Evolutionary conservation across 2,888 invertebrate genomes (phyloP), one percentile per base, ranked within the genome.

Genomic region (Choreutis nemorana): DNA sequence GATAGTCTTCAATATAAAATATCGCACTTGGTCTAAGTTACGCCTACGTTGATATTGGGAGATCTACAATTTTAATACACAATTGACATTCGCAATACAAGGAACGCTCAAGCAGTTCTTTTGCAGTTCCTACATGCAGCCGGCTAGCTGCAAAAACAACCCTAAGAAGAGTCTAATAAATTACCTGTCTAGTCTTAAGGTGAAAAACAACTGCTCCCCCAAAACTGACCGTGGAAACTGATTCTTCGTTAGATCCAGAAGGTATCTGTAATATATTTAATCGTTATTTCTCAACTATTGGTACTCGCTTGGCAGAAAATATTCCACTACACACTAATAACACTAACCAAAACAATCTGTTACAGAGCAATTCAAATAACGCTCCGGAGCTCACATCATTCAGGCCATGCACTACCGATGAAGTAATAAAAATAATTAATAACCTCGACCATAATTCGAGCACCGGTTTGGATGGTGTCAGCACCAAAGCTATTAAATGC

Each of bases 121-220:
- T n/a, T n/a, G n/a, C n/a, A n/a, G n/a, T n/a, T n/a, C n/a, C n/a
- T n/a, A n/a, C n/a, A n/a, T n/a, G n/a, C n/a, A n/a, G n/a, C n/a
- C n/a, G n/a, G n/a, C n/a, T n/a, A n/a, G n/a, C 30, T 38, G 32
- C 33, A 33, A 31, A 31, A 30, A 28, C 14, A 24, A 20, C 18
- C 4, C 16, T n/a, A 11, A 10, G 4, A 10, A n/a, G 11, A 13
- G 25, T n/a, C n/a, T n/a, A n/a, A n/a, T n/a, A n/a, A n/a, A n/a
- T n/a, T n/a, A n/a, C n/a, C n/a, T n/a, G n/a, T n/a, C n/a, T n/a
- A n/a, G n/a, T n/a, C n/a, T n/a, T n/a, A n/a, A n/a, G n/a, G n/a
- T n/a, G n/a, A n/a, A n/a, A n/a, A n/a, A n/a, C n/a, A n/a, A n/a
- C n/a, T n/a, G n/a, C n/a, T n/a, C n/a, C n/a, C n/a, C n/a, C n/a